A percentile compares a stretch with the other conserved stretches of the same genome.
Conservation (phyloP, 2,888 invertebrate species). For the Diloba caeruleocephala region DNA sequence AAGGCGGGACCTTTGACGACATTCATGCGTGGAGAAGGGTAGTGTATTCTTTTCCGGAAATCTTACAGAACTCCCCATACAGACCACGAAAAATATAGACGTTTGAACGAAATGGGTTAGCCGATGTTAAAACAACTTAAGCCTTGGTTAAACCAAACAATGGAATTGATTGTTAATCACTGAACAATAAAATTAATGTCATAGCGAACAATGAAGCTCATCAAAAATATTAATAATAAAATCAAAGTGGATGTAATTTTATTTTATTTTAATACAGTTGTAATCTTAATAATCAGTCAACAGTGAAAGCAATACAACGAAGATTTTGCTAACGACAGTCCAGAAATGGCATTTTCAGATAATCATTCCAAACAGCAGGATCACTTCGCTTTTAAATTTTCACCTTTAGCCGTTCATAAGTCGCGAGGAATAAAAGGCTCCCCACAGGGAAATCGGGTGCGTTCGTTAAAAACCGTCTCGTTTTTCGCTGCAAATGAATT, state of each 20-base stretch:
- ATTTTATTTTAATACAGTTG: not conserved
- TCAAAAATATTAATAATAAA: not conserved
- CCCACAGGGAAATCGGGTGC: conserved; percentile 38
- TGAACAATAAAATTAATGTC: too few relatives aligned
- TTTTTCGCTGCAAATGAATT: conserved; percentile 59
- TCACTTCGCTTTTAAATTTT: conserved; percentile 16
- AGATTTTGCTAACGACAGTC: not conserved
- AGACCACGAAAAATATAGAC: too few relatives aligned
- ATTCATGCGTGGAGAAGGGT: too few relatives aligned
- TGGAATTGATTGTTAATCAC: too few relatives aligned
- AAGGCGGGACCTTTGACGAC: too few relatives aligned
- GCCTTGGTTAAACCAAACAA: too few relatives aligned
- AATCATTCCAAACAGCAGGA: conserved; percentile 12
- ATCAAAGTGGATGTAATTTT: too few relatives aligned
- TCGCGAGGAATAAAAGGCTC: conserved; percentile 21
- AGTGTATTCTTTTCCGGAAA: too few relatives aligned
- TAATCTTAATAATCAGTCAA: not conserved
- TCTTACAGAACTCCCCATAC: too few relatives aligned
- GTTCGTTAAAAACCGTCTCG: conserved; percentile 40
- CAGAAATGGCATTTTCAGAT: conserved; percentile 21
- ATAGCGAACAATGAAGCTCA: too few relatives aligned
- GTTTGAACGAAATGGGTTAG: too few relatives aligned
- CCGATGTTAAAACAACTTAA: too few relatives aligned
- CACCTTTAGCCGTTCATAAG: conserved; percentile 18
- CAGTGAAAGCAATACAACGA: not conserved